phyloP scores from a whole-genome alignment of 2,113 vertebrate species.

The Eptesicus fuscus region DNA sequence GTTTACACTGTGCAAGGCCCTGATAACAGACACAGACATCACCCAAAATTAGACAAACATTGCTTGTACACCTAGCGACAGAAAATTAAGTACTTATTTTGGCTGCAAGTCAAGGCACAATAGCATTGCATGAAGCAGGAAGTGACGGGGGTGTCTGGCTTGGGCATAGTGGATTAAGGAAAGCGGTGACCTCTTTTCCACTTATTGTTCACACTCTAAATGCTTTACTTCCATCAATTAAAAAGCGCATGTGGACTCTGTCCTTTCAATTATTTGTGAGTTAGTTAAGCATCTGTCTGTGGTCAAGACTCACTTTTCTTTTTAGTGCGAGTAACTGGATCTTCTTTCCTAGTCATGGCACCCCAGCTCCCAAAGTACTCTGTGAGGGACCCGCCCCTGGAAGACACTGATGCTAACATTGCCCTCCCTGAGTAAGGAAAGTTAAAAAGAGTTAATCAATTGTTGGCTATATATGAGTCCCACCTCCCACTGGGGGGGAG shows the following conservation, averaged over 20 bases:
- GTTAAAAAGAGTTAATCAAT: constrained; percentile 47
- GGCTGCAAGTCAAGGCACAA: constrained; percentile 63
- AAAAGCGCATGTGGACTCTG: constrained; percentile 26
- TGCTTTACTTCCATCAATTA: constrained; percentile 71
- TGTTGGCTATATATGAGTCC: background rate
- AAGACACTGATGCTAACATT: constrained; percentile 6
- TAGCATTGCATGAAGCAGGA: constrained; percentile 51
- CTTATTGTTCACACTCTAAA: constrained; percentile 68
- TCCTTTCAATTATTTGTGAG: constrained; percentile 19
- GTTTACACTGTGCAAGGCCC: constrained; percentile 11
- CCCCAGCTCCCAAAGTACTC: background rate
- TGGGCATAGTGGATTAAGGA: constrained; percentile 58
- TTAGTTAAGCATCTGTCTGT: constrained; percentile 42
- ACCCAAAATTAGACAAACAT: constrained; percentile 47
- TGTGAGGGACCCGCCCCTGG: background rate
- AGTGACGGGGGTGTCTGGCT: constrained; percentile 54
- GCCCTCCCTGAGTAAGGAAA: background rate
- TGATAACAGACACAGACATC: constrained; percentile 53
- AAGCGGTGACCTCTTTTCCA: constrained; percentile 74
- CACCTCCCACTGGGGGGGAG: constrained; percentile 3
- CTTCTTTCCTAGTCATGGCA: constrained; percentile 32
- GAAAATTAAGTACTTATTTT: constrained; percentile 68
- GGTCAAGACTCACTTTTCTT: constrained; percentile 44
- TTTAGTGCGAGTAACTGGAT: background rate
- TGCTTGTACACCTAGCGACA: constrained; percentile 41